These are phyloP conservation scores for Calephelis perditalis DNA, from an alignment of 2,888 invertebrate genomes.

Conservation along the genomic window DNA sequence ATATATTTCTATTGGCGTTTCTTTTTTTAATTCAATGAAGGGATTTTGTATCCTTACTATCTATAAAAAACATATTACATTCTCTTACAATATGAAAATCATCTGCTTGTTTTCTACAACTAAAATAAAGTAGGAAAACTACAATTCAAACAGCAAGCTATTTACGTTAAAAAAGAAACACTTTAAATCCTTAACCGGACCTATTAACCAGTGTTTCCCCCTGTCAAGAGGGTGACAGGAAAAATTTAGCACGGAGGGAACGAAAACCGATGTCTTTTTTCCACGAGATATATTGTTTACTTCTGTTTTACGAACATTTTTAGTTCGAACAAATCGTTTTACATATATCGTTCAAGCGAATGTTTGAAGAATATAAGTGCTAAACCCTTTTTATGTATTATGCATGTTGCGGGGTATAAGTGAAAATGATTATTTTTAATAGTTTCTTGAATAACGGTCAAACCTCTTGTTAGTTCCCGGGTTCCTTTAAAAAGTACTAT, in stretches of 20 bases:
- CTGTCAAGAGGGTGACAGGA: constrained; percentile 24
- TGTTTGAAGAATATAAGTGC: constrained; percentile 12
- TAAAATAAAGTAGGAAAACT: no score
- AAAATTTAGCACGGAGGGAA: constrained; percentile 27
- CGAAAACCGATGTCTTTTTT: constrained; percentile 33
- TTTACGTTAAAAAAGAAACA: not conserved
- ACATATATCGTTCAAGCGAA: constrained; percentile 17
- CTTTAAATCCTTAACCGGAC: constrained; percentile 11
- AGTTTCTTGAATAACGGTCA: no score
- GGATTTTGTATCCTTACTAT: no score
- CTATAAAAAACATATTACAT: no score
- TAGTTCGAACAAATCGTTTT: constrained; percentile 11
- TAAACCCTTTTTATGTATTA: not conserved
- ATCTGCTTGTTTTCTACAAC: no score
- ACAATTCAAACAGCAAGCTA: not conserved
- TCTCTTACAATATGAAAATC: no score
- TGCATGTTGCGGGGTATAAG: not conserved
- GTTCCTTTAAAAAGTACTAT: no score
- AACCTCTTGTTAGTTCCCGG: no score
- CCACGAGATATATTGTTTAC: constrained; percentile 38
- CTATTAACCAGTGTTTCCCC: constrained; percentile 23
- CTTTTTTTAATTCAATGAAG: no score
- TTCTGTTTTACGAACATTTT: constrained; percentile 35
- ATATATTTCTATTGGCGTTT: no score
- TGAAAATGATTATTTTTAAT: no score